Percentiles rank a stretch among this genome's conserved stretches.
phyloP scores from a whole-genome alignment of 2,113 vertebrate genomes.

The Sinocyclocheilus anophthalmus region DNA sequence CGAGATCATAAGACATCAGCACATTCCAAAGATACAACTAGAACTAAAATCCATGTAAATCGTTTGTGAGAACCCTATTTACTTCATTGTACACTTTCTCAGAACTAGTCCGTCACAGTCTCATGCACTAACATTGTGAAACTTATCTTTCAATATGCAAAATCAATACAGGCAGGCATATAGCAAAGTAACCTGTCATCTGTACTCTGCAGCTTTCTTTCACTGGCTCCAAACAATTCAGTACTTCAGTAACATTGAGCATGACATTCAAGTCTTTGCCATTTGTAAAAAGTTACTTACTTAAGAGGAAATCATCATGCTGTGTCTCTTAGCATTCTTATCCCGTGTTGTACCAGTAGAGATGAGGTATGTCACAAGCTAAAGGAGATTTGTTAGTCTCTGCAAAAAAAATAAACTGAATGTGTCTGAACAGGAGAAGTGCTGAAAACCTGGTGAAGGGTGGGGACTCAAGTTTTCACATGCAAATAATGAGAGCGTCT shows the following conservation, averaged over 20 bases:
- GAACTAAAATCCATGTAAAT: neutral
- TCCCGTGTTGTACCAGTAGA: constrained; percentile 11
- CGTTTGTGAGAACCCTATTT: neutral
- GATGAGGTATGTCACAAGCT: neutral
- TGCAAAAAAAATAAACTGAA: constrained; percentile 52
- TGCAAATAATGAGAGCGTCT: constrained; percentile 74
- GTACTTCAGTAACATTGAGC: neutral
- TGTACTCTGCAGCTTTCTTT: neutral
- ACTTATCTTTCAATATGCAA: neutral
- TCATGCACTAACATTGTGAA: neutral
- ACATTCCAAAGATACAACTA: constrained; percentile 3
- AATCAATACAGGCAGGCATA: neutral
- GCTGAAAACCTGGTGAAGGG: constrained; percentile 72
- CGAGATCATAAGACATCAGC: neutral
- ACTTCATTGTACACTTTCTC: neutral
- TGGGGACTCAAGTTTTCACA: constrained; percentile 84
- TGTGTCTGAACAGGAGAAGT: constrained; percentile 71
- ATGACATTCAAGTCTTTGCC: neutral
- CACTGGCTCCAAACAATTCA: neutral
- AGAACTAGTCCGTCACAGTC: neutral
- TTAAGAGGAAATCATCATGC: neutral
- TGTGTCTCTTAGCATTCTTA: constrained; percentile 27
- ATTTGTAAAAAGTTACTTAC: constrained; percentile 23
- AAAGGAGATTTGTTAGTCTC: neutral
- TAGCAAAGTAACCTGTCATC: neutral